Evolutionary conservation across 2,113 vertebrate species (phyloP).

Genomic region (Catharus minimus): DNA sequence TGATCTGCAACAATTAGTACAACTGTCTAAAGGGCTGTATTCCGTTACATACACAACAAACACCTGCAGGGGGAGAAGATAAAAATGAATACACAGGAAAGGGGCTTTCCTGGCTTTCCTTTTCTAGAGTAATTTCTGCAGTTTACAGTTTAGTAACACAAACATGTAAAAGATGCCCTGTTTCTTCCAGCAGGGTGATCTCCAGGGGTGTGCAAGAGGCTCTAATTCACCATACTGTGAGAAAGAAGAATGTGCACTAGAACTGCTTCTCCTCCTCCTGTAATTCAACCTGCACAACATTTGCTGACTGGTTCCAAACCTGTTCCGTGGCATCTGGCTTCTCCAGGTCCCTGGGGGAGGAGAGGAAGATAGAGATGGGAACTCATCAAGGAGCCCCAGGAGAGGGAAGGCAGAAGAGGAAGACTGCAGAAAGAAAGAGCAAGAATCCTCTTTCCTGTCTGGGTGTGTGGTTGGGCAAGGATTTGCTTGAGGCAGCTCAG

Average conservation of each 20-base stretch:
- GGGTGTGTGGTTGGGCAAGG: background rate
- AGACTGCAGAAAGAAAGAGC: background rate
- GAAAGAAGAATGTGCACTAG: rapidly evolving
- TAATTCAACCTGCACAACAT: background rate
- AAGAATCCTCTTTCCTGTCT: background rate
- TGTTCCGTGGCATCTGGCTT: background rate
- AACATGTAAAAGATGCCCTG: background rate
- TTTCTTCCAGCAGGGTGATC: background rate
- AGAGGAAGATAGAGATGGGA: background rate
- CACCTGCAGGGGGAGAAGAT: background rate
- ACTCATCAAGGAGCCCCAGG: background rate
- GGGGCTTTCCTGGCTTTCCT: background rate
- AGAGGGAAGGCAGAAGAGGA: background rate
- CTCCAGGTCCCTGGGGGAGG: background rate
- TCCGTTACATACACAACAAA: background rate
- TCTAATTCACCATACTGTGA: background rate
- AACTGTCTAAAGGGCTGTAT: background rate
- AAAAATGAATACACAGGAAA: rapidly evolving
- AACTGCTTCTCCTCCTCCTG: background rate
- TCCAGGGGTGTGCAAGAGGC: background rate
- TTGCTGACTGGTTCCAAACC: background rate
- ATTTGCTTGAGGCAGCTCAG: background rate
- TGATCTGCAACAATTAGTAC: background rate
- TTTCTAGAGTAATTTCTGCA: background rate
- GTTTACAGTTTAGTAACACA: background rate